Evolutionary conservation across 35 echinoderm and acorn worm genomes (phyloP), one percentile per base, ranked within the genome.

Genomic region (Eucidaris tribuloides): DNA sequence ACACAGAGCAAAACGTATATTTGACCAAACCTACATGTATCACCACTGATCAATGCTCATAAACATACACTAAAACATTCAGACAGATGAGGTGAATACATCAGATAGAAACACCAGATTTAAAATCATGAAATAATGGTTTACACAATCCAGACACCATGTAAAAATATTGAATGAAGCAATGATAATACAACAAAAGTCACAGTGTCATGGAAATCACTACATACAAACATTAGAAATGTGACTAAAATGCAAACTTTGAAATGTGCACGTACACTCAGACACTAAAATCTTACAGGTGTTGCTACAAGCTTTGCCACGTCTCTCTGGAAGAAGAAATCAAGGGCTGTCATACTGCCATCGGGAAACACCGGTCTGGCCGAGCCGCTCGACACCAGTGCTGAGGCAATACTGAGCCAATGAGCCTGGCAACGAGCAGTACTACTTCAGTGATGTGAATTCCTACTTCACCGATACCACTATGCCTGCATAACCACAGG

Each of bases 321-420:
- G 24, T 74, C 68, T 44, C 44, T 74, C 68, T 74, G 68, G 37
- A 44, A 74, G 68, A 74, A 74, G 23, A 74, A 74, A 40, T 74
- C 68, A 17, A 74, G 19, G 24, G 68, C 29, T 74, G 68, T 5
- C 68, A 74, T 74, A 7, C 36, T 44, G 68, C 15, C 17, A 74
- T 22, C 38, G 68, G 20, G 24, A 74, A 71, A 7, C 65, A n/a
- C 41, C 68, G 14, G 41, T 7, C 48, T 11, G 9, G n/a, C n/a
- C 48, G n/a, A 9, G 48, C n/a, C n/a, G 9, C n/a, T 9, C n/a
- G n/a, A 11, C 48, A 52, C 48, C 9, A 9, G 48, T 52, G n/a
- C 9, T 52, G 9, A 11, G 48, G 9, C n/a, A 52, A 11, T 52
- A n/a, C 48, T 11, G 9, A 11, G 48, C 9, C 9, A 52, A n/a